Conservation (phyloP, 2,113 vertebrate genomes). For the Psammodynastes pulverulentus region DNA sequence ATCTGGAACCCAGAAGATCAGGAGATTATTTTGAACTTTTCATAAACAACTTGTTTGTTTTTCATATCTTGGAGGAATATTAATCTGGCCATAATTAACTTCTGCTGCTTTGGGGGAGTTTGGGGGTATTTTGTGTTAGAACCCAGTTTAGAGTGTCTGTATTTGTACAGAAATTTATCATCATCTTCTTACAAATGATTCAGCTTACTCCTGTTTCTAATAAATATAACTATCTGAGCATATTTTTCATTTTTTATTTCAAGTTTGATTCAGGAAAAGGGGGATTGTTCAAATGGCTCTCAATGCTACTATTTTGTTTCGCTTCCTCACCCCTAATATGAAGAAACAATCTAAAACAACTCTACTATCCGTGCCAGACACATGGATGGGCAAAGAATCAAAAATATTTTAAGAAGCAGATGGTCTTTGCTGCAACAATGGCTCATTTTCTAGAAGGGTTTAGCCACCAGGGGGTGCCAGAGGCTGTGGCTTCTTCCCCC, state of each 20-base stretch:
- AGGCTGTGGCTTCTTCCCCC: not conserved
- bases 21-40: not conserved
- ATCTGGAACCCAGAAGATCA: not conserved
- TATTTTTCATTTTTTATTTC: not conserved
- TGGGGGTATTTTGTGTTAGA: not conserved
- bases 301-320: not conserved
- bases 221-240: not conserved
- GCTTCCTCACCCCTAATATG: not conserved
- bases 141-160: not conserved
- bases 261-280: not conserved
- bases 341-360: not conserved
- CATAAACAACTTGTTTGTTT: not conserved
- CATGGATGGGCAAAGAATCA: not conserved
- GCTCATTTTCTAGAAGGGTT: not conserved
- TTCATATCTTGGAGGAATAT: not conserved
- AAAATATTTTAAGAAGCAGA: not conserved
- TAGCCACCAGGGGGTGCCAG: not conserved
- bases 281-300: not conserved
- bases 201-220: not conserved
- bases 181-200: not conserved
- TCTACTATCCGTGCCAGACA: not conserved
- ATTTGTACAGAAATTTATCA: not conserved
- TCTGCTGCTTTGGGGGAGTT: not conserved
- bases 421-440: not conserved
- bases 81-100: not conserved